A percentile compares a stretch with the other conserved stretches of the same genome.
Evolutionary conservation across 1,140 invertebrate genomes (phyloP).

Genomic region (Nasonia vitripennis): DNA sequence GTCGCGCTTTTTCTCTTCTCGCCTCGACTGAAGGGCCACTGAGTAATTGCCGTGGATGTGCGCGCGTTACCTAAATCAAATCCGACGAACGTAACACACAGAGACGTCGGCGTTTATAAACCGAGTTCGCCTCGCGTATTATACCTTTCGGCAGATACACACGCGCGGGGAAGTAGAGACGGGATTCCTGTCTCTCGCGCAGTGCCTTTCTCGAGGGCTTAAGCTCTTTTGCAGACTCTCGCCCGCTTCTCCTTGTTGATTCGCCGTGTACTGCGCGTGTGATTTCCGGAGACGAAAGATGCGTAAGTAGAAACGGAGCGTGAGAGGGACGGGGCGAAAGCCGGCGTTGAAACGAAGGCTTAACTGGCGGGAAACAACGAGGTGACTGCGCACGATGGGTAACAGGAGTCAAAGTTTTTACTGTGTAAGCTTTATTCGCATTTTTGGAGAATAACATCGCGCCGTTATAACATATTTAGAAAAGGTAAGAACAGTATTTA

Average conservation of each 20-base stretch:
- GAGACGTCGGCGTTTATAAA: not conserved
- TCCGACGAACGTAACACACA: slow-evolving; percentile 24
- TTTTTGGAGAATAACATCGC: too few species aligned
- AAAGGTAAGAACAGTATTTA: too few species aligned
- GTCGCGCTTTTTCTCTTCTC: not conserved
- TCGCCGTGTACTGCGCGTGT: not conserved
- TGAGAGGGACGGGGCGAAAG: not conserved
- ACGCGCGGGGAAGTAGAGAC: not conserved
- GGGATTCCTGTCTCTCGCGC: not conserved
- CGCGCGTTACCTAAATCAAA: slow-evolving; percentile 11
- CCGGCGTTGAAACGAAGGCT: slow-evolving; percentile 16
- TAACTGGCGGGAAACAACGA: slow-evolving; percentile 3
- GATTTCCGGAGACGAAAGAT: slow-evolving; percentile 13
- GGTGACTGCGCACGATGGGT: not conserved
- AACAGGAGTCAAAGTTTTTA: not conserved
- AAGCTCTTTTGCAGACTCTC: not conserved
- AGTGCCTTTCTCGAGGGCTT: not conserved
- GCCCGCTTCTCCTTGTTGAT: not conserved
- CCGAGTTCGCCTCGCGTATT: not conserved
- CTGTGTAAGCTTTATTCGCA: not conserved
- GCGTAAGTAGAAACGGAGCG: not conserved
- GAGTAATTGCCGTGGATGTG: slow-evolving; percentile 11
- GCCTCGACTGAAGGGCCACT: not conserved
- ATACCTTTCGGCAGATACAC: not conserved
- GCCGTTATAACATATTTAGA: too few species aligned